phyloP scores from a whole-genome alignment of 2,888 invertebrate genomes.

The Euproctis similis region DNA sequence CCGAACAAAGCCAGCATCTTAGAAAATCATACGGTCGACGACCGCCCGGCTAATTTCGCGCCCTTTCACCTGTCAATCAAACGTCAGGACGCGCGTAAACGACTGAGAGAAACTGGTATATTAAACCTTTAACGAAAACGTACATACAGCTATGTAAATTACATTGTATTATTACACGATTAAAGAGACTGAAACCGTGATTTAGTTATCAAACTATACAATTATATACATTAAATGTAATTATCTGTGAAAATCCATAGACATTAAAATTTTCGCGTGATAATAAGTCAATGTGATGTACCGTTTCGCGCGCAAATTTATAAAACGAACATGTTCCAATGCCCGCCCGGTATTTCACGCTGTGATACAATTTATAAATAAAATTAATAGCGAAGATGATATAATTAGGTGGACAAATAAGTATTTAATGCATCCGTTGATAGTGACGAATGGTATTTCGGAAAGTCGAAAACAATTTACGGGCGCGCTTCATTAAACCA shows the following conservation, averaged over 20 bases:
- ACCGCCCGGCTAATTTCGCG: constrained; percentile 58
- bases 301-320: constrained; percentile 35
- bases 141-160: constrained; percentile 28
- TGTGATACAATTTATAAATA: constrained; percentile 32
- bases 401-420: constrained; percentile 46
- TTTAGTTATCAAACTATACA: constrained; percentile 38
- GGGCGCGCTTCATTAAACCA: constrained; percentile 16
- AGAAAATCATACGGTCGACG: constrained; percentile 25
- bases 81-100: constrained; percentile 53
- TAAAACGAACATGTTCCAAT: too few species aligned
- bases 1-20: constrained; percentile 24
- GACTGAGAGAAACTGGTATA: constrained; percentile 36
- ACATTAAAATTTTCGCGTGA: constrained; percentile 51
- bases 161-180: constrained; percentile 29
- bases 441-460: constrained; percentile 19
- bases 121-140: constrained; percentile 22
- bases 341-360: constrained; percentile 22
- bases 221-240: constrained; percentile 32
- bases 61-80: constrained; percentile 72
- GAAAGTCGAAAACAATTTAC: constrained; percentile 17
- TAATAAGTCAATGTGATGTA: constrained; percentile 49
- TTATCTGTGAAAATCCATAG: constrained; percentile 36
- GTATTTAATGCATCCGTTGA: constrained; percentile 32
- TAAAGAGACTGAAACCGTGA: constrained; percentile 47
- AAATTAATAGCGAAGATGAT: constrained; percentile 42